Percentiles rank a stretch among this genome's conserved stretches.
Conservation (phyloP, 2,888 invertebrate species). For the Dolomedes plantarius region DNA sequence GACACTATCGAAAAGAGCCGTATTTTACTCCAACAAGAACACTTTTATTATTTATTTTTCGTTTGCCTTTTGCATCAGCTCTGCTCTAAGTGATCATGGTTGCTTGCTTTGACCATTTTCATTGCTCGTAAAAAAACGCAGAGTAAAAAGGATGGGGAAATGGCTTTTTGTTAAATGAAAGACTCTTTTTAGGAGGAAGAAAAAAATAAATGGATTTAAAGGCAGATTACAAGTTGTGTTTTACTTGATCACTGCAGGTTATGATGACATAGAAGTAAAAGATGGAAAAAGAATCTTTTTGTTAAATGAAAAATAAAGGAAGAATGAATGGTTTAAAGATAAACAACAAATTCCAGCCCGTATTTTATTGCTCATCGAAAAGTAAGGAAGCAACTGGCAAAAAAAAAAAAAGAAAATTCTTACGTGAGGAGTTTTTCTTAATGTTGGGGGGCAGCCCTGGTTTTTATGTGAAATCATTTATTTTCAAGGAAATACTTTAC, state of each 20-base stretch:
- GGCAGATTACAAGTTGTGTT: neutral
- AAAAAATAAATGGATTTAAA: neutral
- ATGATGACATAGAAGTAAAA: neutral
- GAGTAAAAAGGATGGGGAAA: neutral
- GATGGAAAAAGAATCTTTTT: too few species aligned
- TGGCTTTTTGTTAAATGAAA: neutral
- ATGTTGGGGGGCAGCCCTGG: too few species aligned
- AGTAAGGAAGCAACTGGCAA: too few species aligned
- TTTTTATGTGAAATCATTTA: too few species aligned
- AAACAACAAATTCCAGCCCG: too few species aligned
- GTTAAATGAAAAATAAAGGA: too few species aligned
- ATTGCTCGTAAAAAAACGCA: neutral
- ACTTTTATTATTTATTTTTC: neutral
- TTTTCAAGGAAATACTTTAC: too few species aligned
- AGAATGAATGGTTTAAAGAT: too few species aligned
- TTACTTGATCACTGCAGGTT: neutral
- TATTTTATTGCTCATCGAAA: too few species aligned
- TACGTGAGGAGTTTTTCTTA: too few species aligned
- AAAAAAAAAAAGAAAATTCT: too few species aligned
- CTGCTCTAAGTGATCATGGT: neutral
- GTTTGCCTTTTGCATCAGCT: neutral
- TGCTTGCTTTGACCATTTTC: neutral
- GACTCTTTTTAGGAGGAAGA: neutral
- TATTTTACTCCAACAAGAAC: neutral
- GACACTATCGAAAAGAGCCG: neutral